Evolutionary conservation across 2,888 invertebrate species (phyloP).

Genomic region (Lasius platythorax): DNA sequence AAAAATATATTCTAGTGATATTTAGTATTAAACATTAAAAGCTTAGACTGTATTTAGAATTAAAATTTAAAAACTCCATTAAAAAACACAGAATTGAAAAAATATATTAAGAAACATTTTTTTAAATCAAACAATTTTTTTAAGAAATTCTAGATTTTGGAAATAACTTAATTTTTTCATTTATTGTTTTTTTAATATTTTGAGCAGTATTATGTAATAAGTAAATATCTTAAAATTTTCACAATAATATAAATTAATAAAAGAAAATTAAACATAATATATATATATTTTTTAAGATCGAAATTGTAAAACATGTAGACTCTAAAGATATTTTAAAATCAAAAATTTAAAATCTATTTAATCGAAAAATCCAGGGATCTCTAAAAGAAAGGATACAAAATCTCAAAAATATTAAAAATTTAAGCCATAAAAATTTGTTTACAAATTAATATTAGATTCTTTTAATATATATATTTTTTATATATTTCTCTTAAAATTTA

Average conservation of each 20-base stretch:
- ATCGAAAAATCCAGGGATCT: slow-evolving; percentile 2
- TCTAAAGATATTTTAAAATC: slow-evolving; percentile 2
- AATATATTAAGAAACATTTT: slow-evolving; percentile 15
- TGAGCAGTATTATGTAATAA: slow-evolving; percentile 28
- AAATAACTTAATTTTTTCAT: slow-evolving; percentile 17
- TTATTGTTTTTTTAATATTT: slow-evolving; percentile 17
- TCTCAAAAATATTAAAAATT: slow-evolving; percentile 10
- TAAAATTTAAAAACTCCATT: not conserved
- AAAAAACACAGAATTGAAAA: not conserved
- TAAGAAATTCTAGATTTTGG: not conserved
- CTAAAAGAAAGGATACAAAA: not conserved
- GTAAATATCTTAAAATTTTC: slow-evolving; percentile 14
- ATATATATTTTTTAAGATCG: not conserved
- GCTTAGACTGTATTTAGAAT: not conserved
- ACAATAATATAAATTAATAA: not conserved
- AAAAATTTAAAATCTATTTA: not conserved
- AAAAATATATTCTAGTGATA: slow-evolving; percentile 22
- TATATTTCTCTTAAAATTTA: not conserved
- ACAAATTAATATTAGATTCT: not conserved
- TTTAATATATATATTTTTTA: not conserved
- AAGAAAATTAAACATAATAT: not conserved
- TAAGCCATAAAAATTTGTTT: not conserved
- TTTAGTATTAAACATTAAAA: slow-evolving; percentile 28
- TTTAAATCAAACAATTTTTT: not conserved
- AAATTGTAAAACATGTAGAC: not conserved